Conservation (phyloP, 2,113 vertebrate species). For the Prunella fulvescens region DNA sequence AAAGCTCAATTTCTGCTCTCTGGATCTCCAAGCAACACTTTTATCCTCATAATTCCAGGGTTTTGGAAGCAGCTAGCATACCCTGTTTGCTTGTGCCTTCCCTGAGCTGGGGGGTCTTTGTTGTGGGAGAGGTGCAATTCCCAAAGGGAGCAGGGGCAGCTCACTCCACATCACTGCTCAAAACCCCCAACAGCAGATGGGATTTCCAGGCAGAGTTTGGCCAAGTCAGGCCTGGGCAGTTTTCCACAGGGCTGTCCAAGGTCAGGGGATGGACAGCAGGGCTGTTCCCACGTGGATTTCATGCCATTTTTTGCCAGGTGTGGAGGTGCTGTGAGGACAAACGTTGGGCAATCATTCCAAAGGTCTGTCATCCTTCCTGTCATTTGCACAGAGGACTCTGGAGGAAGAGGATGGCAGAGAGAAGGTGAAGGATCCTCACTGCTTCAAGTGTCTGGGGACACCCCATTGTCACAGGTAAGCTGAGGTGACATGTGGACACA, state of each 20-base stretch:
- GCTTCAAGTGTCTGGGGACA: not conserved
- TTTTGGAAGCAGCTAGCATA: not conserved
- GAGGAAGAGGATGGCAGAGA: not conserved
- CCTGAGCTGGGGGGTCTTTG: not conserved
- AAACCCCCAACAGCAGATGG: not conserved
- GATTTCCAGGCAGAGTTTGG: not conserved
- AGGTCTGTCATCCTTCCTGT: not conserved
- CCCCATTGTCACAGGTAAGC: not conserved
- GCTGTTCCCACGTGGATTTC: not conserved
- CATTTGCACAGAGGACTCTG: not conserved
- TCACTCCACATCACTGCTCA: fast-evolving
- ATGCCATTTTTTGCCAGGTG: not conserved
- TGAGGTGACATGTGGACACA: not conserved
- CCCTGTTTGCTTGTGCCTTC: not conserved
- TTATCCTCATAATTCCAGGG: not conserved
- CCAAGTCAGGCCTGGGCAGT: not conserved
- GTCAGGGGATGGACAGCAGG: not conserved
- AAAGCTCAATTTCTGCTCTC: not conserved
- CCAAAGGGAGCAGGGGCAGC: not conserved
- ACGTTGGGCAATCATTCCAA: not conserved
- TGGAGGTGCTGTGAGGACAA: not conserved
- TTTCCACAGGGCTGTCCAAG: not conserved
- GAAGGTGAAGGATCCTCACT: not conserved
- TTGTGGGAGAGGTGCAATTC: fast-evolving
- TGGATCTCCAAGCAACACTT: not conserved